Conservation (phyloP, 2,113 vertebrate species). For the Pluvianellus socialis region DNA sequence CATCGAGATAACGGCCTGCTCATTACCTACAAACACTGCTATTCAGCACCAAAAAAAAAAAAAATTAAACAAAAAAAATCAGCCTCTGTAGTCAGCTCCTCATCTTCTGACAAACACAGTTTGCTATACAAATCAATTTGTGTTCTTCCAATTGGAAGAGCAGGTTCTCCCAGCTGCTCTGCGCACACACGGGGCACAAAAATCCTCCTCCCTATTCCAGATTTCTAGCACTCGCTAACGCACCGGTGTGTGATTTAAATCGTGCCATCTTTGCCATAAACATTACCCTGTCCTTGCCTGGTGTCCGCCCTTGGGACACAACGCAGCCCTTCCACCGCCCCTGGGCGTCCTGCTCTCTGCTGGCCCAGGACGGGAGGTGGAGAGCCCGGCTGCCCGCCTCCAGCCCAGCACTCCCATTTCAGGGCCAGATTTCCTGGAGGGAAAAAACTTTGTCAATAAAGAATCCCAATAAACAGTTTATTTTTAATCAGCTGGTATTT, state of each 20-base stretch:
- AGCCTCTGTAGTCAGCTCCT: not conserved
- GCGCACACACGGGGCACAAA: not conserved
- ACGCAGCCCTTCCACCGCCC: accelerated
- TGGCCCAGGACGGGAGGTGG: not conserved
- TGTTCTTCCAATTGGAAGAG: not conserved
- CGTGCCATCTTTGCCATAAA: not conserved
- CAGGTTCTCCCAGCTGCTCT: not conserved
- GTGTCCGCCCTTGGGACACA: not conserved
- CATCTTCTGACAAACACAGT: not conserved
- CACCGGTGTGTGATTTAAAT: accelerated
- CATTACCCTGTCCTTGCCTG: accelerated
- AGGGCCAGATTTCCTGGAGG: not conserved
- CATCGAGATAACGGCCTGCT: constrained; percentile 1
- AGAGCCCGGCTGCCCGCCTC: accelerated
- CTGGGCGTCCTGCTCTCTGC: too few relatives aligned
- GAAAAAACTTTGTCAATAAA: not conserved
- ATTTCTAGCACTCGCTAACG: not conserved
- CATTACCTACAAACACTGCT: not conserved
- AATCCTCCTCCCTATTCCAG: not conserved
- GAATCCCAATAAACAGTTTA: not conserved
- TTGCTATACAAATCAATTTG: not conserved
- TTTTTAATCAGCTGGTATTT: not conserved
- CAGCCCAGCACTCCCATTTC: not conserved
- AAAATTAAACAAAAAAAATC: not conserved
- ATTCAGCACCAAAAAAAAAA: not conserved